phyloP scores from a whole-genome alignment of 2,797 vertebrate species.

The Phoxinus dragarum region DNA sequence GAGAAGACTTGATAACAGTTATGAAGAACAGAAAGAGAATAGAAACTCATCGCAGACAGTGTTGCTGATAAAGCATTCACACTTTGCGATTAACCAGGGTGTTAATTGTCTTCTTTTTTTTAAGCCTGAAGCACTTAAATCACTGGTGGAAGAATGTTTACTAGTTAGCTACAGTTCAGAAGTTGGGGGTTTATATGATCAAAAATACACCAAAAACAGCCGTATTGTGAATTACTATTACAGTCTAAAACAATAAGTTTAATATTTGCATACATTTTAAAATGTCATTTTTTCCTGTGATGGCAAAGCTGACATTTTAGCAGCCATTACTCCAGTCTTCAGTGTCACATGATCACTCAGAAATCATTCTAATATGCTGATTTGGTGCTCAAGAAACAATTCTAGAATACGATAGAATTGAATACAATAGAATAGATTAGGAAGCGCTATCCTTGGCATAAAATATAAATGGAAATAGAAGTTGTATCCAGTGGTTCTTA shows the following conservation, averaged over 20 bases:
- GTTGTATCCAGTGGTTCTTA: not conserved
- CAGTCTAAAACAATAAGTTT: not conserved
- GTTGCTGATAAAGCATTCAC: conserved; percentile 27
- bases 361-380: not conserved
- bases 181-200: not conserved
- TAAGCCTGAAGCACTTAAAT: conserved; percentile 26
- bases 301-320: not conserved
- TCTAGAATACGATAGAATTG: not conserved
- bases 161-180: not conserved
- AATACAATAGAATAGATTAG: no score
- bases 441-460: not conserved
- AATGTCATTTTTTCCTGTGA: not conserved
- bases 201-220: not conserved
- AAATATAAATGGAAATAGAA: not conserved
- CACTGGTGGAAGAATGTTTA: conserved; percentile 4
- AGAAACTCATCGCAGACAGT: conserved; percentile 12
- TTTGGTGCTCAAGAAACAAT: not conserved
- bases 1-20: conserved; percentile 49
- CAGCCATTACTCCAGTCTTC: not conserved
- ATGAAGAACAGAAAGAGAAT: conserved; percentile 14
- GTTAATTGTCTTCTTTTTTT: conserved; percentile 24
- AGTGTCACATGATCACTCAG: not conserved
- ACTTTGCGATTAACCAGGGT: conserved; percentile 15
- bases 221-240: not conserved
- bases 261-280: not conserved